A percentile compares a stretch with the other conserved stretches of the same genome.
phyloP scores from a whole-genome alignment of 2,113 vertebrate genomes.

The Hemicordylus capensis region DNA sequence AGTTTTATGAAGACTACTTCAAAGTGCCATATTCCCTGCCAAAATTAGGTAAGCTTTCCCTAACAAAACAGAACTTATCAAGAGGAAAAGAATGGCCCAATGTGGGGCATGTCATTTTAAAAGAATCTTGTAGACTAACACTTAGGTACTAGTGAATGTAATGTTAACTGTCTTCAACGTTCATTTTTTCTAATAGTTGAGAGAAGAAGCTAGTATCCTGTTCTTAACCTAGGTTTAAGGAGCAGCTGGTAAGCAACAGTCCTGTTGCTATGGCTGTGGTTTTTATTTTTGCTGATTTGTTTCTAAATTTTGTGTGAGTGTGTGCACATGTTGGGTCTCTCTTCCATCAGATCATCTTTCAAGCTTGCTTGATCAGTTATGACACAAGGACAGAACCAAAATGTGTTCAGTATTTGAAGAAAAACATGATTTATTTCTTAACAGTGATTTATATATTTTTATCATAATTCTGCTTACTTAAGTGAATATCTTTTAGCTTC shows the following conservation, averaged over 20 bases:
- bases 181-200: constrained; percentile 18
- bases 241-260: constrained; percentile 11
- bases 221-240: constrained; percentile 13
- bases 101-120: neutral
- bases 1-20: constrained; percentile 99
- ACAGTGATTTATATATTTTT: constrained; percentile 27
- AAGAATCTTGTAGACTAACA: neutral
- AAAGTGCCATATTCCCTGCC: constrained; percentile 97
- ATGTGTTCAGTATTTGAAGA: neutral
- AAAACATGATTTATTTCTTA: constrained; percentile 15
- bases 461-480: constrained; percentile 24
- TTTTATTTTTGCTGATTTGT: neutral
- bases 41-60: constrained; percentile 91
- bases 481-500: constrained; percentile 7
- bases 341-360: constrained; percentile 9
- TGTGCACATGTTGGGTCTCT: constrained; percentile 11
- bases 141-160: too few species aligned
- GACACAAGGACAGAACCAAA: too few species aligned
- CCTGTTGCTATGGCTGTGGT: neutral
- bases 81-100: neutral
- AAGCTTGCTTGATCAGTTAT: too few species aligned
- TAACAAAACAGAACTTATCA: constrained; percentile 18
- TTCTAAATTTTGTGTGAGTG: neutral
- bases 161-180: constrained; percentile 18
- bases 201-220: constrained; percentile 25